A percentile compares a stretch with the other conserved stretches of the same genome.
Evolutionary conservation across 2,797 vertebrate species (phyloP).

Genomic region (Alca torda): DNA sequence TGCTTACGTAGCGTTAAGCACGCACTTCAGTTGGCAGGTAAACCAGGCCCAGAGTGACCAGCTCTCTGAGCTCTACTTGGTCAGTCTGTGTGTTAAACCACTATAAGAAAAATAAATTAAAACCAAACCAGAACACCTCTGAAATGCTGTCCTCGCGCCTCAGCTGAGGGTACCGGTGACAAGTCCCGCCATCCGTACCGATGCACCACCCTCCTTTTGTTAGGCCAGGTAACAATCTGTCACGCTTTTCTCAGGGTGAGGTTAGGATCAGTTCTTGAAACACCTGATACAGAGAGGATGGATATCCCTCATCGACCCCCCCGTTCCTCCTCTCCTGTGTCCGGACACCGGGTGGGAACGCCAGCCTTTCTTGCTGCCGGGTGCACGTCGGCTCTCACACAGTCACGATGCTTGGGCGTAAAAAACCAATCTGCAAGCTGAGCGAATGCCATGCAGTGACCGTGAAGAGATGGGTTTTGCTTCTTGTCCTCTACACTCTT

Average conservation of each 20-base stretch:
- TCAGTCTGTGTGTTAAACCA: conserved; percentile 10
- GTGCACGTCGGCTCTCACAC: background rate
- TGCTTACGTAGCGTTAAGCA: background rate
- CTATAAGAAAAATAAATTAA: conserved; percentile 10
- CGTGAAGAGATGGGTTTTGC: background rate
- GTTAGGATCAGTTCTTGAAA: background rate
- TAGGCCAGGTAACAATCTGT: background rate
- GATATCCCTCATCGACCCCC: background rate
- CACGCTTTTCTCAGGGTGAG: background rate
- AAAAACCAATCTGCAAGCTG: background rate
- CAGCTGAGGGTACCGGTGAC: background rate
- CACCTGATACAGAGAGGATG: background rate
- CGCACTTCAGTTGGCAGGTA: background rate
- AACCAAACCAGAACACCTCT: background rate
- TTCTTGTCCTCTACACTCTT: background rate
- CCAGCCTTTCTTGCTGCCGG: background rate
- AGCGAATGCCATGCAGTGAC: background rate
- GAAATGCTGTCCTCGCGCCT: background rate
- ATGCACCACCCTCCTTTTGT: background rate
- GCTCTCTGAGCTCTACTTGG: conserved; percentile 6
- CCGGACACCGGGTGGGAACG: background rate
- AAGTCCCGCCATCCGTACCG: background rate
- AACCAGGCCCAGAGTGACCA: conserved; percentile 34
- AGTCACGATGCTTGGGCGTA: background rate
- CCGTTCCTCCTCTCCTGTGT: background rate